Conservation (phyloP, 64 coral and sea anemone species). For the Stichodactyla mertensii region DNA sequence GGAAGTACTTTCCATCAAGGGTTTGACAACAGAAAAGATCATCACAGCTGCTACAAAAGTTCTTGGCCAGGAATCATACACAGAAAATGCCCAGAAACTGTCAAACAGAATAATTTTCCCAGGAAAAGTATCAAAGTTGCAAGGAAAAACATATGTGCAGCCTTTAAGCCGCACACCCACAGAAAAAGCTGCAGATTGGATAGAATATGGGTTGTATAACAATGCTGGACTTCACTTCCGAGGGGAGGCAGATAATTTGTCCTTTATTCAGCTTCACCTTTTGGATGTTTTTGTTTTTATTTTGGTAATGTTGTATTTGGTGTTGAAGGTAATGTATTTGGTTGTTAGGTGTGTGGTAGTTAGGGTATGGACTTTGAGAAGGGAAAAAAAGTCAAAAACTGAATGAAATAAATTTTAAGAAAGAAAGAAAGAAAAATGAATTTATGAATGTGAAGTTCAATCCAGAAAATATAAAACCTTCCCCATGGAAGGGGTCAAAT, state of each 20-base stretch:
- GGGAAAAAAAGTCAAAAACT: not conserved
- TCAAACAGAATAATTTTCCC: not conserved
- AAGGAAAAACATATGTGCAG: not conserved
- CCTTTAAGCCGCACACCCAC: slow-evolving; percentile 25
- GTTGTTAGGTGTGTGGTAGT: not conserved
- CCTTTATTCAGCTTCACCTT: slow-evolving; percentile 57
- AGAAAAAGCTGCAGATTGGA: slow-evolving; percentile 60
- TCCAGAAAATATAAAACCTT: too few relatives aligned
- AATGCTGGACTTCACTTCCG: slow-evolving; percentile 69
- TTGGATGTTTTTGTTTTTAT: slow-evolving; percentile 54
- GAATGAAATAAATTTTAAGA: not conserved
- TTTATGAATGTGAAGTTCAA: too few relatives aligned
- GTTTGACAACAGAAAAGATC: slow-evolving; percentile 31
- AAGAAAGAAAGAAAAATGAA: not conserved
- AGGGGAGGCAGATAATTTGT: slow-evolving; percentile 67
- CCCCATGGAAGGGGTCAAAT: too few relatives aligned
- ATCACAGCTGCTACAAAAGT: slow-evolving; percentile 38
- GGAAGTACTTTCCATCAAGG: slow-evolving; percentile 28
- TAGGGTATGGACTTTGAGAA: not conserved
- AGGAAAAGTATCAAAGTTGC: not conserved
- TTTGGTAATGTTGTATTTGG: not conserved
- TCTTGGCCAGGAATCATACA: slow-evolving; percentile 35
- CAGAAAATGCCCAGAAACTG: slow-evolving; percentile 35
- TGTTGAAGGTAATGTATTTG: not conserved
- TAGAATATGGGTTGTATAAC: slow-evolving; percentile 62